phyloP scores from a whole-genome alignment of 2,113 vertebrate genomes.

The Pandion haliaetus region DNA sequence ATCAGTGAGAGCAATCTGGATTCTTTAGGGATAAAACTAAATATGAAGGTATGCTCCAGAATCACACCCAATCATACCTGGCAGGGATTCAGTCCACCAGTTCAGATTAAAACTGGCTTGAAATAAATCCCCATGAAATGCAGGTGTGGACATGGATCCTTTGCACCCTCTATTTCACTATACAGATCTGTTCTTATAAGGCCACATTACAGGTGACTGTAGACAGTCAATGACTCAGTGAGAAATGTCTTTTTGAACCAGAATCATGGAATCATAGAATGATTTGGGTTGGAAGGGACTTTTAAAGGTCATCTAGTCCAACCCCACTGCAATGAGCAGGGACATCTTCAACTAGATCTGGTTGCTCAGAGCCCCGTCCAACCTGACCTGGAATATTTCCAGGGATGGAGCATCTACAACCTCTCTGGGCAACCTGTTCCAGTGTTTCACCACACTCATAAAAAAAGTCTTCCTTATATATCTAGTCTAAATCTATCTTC shows the following conservation, averaged over 20 bases:
- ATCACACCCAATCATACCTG: background rate
- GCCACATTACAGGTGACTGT: background rate
- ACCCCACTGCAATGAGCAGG: too few relatives aligned
- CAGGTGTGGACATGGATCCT: background rate
- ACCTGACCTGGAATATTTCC: too few relatives aligned
- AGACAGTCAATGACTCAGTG: background rate
- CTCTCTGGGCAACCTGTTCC: too few relatives aligned
- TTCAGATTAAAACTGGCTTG: background rate
- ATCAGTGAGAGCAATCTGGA: background rate
- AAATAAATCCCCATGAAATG: background rate
- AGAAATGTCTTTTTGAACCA: background rate
- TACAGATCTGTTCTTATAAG: background rate
- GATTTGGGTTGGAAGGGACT: too few relatives aligned
- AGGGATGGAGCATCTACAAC: too few relatives aligned
- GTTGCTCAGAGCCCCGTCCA: too few relatives aligned
- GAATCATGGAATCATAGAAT: background rate
- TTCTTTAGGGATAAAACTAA: background rate
- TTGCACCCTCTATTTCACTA: background rate
- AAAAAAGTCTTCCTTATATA: too few relatives aligned
- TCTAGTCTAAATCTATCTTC: too few relatives aligned
- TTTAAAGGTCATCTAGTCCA: too few relatives aligned
- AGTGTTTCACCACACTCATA: too few relatives aligned
- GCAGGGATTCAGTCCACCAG: background rate
- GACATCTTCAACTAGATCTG: too few relatives aligned
- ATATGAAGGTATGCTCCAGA: background rate